phyloP scores from a whole-genome alignment of 2,113 vertebrate genomes.

The Cercopithecus mona region DNA sequence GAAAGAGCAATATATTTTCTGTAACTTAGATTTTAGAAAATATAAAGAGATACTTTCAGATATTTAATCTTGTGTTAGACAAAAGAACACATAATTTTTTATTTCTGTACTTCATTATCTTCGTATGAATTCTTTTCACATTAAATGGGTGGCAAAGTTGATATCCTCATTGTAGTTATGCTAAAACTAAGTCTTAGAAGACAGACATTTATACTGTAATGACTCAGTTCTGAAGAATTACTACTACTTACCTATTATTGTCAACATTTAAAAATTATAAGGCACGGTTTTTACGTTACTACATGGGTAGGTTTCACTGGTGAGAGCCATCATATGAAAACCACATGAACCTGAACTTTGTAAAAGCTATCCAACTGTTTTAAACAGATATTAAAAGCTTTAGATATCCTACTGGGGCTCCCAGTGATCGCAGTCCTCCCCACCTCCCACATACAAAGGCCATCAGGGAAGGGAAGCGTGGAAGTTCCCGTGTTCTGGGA shows the following conservation, averaged over 20 bases:
- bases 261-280: neutral
- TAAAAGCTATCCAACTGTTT: neutral
- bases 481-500: neutral
- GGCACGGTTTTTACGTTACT: neutral
- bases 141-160: neutral
- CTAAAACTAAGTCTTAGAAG: neutral
- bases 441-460: neutral
- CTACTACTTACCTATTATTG: neutral
- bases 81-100: neutral
- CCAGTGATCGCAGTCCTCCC: neutral
- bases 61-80: neutral
- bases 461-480: fast-evolving
- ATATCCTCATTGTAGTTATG: neutral
- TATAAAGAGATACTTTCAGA: neutral
- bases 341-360: neutral
- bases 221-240: neutral
- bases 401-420: neutral
- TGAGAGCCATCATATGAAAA: neutral
- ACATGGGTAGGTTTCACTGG: neutral
- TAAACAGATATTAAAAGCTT: neutral
- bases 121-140: neutral
- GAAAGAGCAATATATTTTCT: neutral
- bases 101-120: neutral
- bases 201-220: neutral
- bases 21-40: slow-evolving; percentile 1